Evolutionary conservation across 2,888 invertebrate species (phyloP), one percentile per base, ranked within the genome.

Genomic region (Caprella mutica): DNA sequence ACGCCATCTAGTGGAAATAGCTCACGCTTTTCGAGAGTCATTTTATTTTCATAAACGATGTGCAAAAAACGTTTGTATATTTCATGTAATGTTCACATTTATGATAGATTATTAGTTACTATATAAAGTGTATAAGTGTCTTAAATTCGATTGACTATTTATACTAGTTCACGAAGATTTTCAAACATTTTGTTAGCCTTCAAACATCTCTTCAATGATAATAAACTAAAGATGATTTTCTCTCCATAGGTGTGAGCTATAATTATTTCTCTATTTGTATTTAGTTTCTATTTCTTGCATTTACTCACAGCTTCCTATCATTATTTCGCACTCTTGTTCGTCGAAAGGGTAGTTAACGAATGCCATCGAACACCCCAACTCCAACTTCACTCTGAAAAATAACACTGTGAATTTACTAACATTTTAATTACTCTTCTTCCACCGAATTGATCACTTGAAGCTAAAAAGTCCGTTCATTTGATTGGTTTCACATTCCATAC

Each of bases 301-400:
- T 17, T 46, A 55, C 55, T 55, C 27, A 55, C 55, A 55, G 35
- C 55, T 55, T 2, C 55, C 55, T 2, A 55, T 55, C 27, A 33
- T 46, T 21, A 64, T 48, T 29, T 40, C 21, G 29, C 64, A 64
- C 21, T 27, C 42, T 30, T 64, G 64, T 8, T 54, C 55, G 23
- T 64, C 64, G 52, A 64, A 64, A 5, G 64, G 64, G 35, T 60
- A 64, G 27, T 51, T 59, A 12, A 38, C 14, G 58, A 64, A 64
- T 35, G n/a, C 44, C 64, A 59, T 60, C n/a, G 60, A 52, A 19
- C 64, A 64, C 5, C 57, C 59, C 46, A 64, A 38, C 24, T 42
- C 30, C 5, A 48, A 35, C 54, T 64, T 59, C 24, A 64, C 40
- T 54, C 64, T 64, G 58, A 5, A 39, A 40, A 33, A 12, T 21